Evolutionary conservation across 2,113 vertebrate genomes (phyloP), one percentile per base, ranked within the genome.

Genomic region (Antigone vipio): DNA sequence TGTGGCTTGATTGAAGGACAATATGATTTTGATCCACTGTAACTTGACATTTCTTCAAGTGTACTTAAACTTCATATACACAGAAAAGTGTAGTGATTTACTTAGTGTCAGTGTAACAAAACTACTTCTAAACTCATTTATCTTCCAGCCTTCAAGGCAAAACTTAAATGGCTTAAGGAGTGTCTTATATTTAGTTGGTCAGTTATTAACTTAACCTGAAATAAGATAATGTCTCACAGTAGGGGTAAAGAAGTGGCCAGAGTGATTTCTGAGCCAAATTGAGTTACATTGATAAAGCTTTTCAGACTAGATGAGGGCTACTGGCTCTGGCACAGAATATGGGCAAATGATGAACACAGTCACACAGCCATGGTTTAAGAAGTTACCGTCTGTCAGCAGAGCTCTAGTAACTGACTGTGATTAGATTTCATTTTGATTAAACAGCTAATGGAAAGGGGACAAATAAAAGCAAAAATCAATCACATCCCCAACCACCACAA

Each of bases 381-480:
- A 77, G 93, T 88, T 86, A 89, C 86, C 80, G 56, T 94, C 94
- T 95, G 91, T 89, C 89, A 95, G 77, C 47, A 9, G 9, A 89
- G 63, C 75, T 71, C 71, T 77, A 38, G 60, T 86, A 77, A 77
- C 62, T 40, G 52, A 26, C 62, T 78, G 50, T 52, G 84, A 89
- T 95, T 92, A 87, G 69, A 87, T 95, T 91, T 93, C 21, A 49
- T 95, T 92, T 91, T 82, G 77, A 91, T 85, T 95, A 91, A 87
- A 95, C 92, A 84, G 38, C 56, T 84, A 85, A 91, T 49, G 77
- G 87, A 87, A 95, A 89, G 40, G 40, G 23, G 76, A 74, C 56
- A 91, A 92, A 87, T 83, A 71, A 91, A 92, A 86, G 40, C 1
- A 84, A 87, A 94, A 91, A 84, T 52, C 34, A 78, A 47, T 95